phyloP scores from a whole-genome alignment of 2,888 invertebrate genomes.

The Epinotia ramella region DNA sequence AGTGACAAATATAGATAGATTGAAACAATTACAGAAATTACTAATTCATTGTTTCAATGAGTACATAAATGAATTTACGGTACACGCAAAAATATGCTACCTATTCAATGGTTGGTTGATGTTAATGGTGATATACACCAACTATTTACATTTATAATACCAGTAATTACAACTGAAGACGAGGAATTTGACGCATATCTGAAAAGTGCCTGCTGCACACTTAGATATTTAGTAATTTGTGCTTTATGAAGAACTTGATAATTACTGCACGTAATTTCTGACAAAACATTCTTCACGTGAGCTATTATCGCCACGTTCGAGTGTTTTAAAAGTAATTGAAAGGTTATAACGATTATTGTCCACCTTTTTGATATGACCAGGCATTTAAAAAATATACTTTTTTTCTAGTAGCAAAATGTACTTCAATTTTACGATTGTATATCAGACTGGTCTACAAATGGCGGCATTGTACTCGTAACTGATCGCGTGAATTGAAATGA shows the following conservation, averaged over 20 bases:
- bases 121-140: neutral
- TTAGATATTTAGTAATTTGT: neutral
- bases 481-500: neutral
- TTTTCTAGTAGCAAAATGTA: neutral
- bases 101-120: neutral
- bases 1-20: neutral
- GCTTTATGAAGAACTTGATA: conserved; percentile 9
- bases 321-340: conserved; percentile 23
- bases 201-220: neutral
- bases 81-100: neutral
- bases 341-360: conserved; percentile 28
- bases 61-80: neutral
- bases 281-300: conserved; percentile 13
- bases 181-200: neutral
- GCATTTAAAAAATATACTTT: neutral
- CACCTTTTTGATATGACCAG: conserved; percentile 8
- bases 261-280: neutral
- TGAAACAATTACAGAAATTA: neutral
- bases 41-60: too few species aligned
- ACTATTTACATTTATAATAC: neutral
- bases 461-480: neutral
- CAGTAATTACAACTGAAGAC: neutral
- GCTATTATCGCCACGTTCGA: conserved; percentile 17
- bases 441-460: neutral
- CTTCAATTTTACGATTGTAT: neutral